Conservation (phyloP, 2,113 vertebrate species). For the Spheniscus mendiculus region DNA sequence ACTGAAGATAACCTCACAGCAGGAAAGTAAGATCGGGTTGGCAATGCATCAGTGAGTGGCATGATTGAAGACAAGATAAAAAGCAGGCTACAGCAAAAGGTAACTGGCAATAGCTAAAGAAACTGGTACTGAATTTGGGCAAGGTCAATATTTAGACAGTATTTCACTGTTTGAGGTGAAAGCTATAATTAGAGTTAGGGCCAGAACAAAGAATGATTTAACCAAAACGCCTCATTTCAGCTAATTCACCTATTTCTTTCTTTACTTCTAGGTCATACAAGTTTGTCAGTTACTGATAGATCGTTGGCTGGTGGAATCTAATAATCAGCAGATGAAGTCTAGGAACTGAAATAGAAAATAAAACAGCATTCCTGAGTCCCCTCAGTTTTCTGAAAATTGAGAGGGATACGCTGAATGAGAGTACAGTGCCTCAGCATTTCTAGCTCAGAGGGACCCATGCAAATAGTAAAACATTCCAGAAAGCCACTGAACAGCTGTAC, state of each 20-base stretch:
- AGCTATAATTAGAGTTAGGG: neutral
- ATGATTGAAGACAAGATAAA: constrained; percentile 23
- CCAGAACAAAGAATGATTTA: constrained; percentile 13
- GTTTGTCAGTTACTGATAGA: neutral
- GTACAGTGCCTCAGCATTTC: neutral
- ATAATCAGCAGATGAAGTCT: neutral
- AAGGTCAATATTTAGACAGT: constrained; percentile 16
- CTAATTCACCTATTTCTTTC: neutral
- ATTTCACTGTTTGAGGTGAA: neutral
- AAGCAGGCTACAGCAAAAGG: constrained; percentile 25
- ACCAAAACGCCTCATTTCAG: neutral
- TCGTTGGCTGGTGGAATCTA: neutral
- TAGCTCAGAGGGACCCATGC: neutral
- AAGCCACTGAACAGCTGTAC: constrained; percentile 44
- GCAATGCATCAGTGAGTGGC: constrained; percentile 8
- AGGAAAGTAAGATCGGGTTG: constrained; percentile 7
- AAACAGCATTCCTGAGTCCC: neutral
- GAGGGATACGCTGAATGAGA: neutral
- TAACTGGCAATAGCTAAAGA: neutral
- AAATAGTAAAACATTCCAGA: constrained; percentile 39
- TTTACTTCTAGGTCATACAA: neutral
- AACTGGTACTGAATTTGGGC: neutral
- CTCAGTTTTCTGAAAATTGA: neutral
- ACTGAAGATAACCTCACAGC: constrained; percentile 30
- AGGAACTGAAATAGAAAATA: neutral